Base-by-base conservation (phyloP, 2,888 invertebrate genomes). In the Rhorus exstirpatorius region DNA sequence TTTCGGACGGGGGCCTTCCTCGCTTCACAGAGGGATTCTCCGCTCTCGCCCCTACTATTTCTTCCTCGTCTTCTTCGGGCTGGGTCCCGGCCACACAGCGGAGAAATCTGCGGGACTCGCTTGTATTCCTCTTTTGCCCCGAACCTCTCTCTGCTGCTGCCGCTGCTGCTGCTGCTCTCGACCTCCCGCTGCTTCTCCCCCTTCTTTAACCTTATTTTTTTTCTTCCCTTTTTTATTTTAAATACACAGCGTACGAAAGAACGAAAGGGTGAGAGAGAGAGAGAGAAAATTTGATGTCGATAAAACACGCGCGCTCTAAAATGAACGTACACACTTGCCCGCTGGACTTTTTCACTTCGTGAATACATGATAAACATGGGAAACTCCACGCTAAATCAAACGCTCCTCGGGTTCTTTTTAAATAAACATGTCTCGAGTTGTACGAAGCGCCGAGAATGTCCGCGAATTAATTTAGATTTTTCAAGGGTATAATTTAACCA, bases 141-240 rank as follows among this genome's bases (percentile, higher is more conserved):
- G 85, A 81, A 79, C 84, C 80, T 74, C 67, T 90, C 90, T 90
- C 86, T 89, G 90, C 88, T 90, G n/a, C 86, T 88, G 81, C 67
- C 65, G 19, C 58, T 14, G 44, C 41, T 31, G 46, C 35, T 41
- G 38, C 79, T 75, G 74, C 83, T 68, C 80, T 74, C 84, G 86
- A 84, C 83, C 83, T 86, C 85, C 85, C 80, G 85, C 86, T 85
- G 85, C 68, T 85, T 75, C 77, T 46, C 49, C 72, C 21, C 17
- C 17, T 51, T 55, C 70, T 58, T 46, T 41, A 7, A 41, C 14
- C 55, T 58, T 72, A 65, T 70, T 58, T 63, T 74, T 83, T 84
- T 78, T 82, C 79, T 83, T 86, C 87, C 87, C 87, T 84, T 85
- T 88, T 89, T 87, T 84, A 87, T 88, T 86, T 86, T 85, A 85